phyloP scores from a whole-genome alignment of 1,140 invertebrate genomes.

The Onthophagus taurus region DNA sequence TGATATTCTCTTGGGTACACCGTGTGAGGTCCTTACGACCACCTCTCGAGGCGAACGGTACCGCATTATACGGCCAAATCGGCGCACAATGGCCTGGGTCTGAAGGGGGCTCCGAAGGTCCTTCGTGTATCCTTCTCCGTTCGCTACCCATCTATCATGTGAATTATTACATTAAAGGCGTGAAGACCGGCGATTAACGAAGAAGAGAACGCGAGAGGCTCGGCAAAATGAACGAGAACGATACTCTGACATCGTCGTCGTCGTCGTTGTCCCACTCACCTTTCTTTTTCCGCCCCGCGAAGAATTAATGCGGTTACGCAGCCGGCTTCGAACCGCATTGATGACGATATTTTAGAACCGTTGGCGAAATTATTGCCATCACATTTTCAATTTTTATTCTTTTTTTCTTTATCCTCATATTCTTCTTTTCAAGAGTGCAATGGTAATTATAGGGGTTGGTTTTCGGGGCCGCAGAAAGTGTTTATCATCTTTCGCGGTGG shows the following conservation, averaged over 20 bases:
- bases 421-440: no score
- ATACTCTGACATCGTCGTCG: no score
- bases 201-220: not conserved
- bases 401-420: no score
- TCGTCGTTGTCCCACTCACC: no score
- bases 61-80: slow-evolving; percentile 8
- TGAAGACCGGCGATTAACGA: slow-evolving; percentile 7
- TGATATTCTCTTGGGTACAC: no score
- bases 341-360: not conserved
- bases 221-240: not conserved
- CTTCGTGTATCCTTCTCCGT: not conserved
- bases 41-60: not conserved
- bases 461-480: no score
- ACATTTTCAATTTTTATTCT: no score
- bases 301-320: slow-evolving; percentile 3
- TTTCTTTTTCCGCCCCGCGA: no score
- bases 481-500: no score
- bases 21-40: slow-evolving; percentile 9
- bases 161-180: slow-evolving; percentile 11
- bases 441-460: no score
- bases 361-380: no score
- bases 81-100: slow-evolving; percentile 7
- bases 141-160: slow-evolving; percentile 10
- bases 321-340: slow-evolving; percentile 1
- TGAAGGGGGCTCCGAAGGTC: slow-evolving; percentile 1